Evolutionary conservation across 2,888 invertebrate genomes (phyloP), one percentile per base, ranked within the genome.

Genomic region (Azorinus chamasolen): DNA sequence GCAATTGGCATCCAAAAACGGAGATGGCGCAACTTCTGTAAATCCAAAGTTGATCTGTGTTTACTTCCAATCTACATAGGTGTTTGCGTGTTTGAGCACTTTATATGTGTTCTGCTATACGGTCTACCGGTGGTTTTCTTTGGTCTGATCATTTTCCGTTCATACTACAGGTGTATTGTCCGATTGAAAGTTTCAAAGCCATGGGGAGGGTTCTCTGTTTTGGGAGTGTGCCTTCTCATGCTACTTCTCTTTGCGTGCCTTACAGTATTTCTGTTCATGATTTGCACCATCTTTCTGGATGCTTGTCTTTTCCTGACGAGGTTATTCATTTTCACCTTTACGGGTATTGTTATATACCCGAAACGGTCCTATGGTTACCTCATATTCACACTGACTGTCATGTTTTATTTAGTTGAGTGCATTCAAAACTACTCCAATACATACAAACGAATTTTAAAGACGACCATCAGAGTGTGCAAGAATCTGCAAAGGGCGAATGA

Each of bases 331-430:
- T n/a, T n/a, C n/a, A n/a, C n/a, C n/a, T n/a, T n/a, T n/a, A n/a
- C n/a, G n/a, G n/a, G n/a, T n/a, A n/a, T n/a, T n/a, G n/a, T n/a
- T n/a, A 69, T 81, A 10, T 77, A 79, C 25, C 81, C 83, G n/a
- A 76, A 70, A 37, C 53, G 69, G 1, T 74, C 83, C 0, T 79
- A 79, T 37, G 83, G 83, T 1, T 83, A 83, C 24, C 27, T 83
- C 1, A 79, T 83, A n/a, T n/a, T n/a, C n/a, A n/a, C n/a, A n/a
- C n/a, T n/a, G n/a, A n/a, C n/a, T n/a, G n/a, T n/a, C n/a, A 14
- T 79, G 14, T 74, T 77, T 48, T 83, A 83, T 37, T 25, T 83
- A 12, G 63, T 64, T 55, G 77, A 83, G 25, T 65, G 77, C 24
- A 43, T 79, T 22, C 48, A 70, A 8, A 43, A 74, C 3, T 76